Percentiles rank a stretch among this genome's conserved stretches.
Conservation (phyloP, 2,797 vertebrate species). For the Aeoliscus strigatus region DNA sequence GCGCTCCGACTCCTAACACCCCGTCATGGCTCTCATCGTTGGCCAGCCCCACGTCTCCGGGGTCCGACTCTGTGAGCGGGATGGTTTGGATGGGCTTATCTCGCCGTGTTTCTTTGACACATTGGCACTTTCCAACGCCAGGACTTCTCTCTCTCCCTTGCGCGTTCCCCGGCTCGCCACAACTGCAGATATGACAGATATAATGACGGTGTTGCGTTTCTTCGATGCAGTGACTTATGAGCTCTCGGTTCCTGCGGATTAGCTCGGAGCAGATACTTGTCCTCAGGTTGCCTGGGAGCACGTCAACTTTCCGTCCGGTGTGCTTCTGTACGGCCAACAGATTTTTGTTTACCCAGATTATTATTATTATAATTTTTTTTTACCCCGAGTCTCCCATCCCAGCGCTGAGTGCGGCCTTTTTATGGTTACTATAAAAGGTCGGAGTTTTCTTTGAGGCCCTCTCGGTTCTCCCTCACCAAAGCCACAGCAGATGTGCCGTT, state of each 20-base stretch:
- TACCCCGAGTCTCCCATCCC: slow-evolving; percentile 41
- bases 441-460: slow-evolving; percentile 85
- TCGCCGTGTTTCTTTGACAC: slow-evolving; percentile 26
- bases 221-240: slow-evolving; percentile 18
- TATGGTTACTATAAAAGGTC: slow-evolving; percentile 89
- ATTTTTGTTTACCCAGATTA: slow-evolving; percentile 87
- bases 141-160: slow-evolving; percentile 20
- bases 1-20: background rate
- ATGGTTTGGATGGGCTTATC: slow-evolving; percentile 19
- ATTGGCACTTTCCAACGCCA: slow-evolving; percentile 16
- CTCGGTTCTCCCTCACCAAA: slow-evolving; percentile 71
- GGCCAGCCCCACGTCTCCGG: slow-evolving; percentile 19
- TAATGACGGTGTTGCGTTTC: slow-evolving; percentile 56
- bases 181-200: slow-evolving; percentile 28
- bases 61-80: slow-evolving; percentile 8
- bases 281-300: slow-evolving; percentile 41
- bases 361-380: slow-evolving; percentile 58
- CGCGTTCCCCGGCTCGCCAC: slow-evolving; percentile 14
- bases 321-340: slow-evolving; percentile 84
- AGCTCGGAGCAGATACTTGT: slow-evolving; percentile 31
- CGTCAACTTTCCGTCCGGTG: slow-evolving; percentile 51
- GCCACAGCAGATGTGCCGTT: slow-evolving; percentile 85
- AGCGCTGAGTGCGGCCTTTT: slow-evolving; percentile 79
- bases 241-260: slow-evolving; percentile 18
- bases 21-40: background rate